phyloP scores from a whole-genome alignment of 2,888 invertebrate species.

The Nasonia oneida region DNA sequence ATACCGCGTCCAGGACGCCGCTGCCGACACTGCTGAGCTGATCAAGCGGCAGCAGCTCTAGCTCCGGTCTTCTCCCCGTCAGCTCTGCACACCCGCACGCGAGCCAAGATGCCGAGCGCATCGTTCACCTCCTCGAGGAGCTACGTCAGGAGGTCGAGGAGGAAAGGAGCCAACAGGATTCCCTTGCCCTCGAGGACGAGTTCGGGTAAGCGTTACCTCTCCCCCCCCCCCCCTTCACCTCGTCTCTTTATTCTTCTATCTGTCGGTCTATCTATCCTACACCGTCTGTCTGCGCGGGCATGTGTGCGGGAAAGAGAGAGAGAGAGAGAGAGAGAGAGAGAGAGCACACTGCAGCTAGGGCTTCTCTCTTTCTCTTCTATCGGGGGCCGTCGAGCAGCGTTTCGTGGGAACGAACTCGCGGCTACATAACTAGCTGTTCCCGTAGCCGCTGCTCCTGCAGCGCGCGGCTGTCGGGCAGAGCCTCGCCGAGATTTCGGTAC shows the following conservation, averaged over 20 bases:
- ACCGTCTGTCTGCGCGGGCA: constrained; percentile 55
- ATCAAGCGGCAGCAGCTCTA: not conserved
- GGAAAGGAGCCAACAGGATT: constrained; percentile 94
- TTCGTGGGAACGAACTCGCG: constrained; percentile 25
- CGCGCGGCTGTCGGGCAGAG: constrained; percentile 18
- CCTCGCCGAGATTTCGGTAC: constrained; percentile 17
- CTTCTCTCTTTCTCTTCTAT: not conserved
- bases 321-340: not conserved
- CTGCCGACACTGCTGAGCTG: not conserved
- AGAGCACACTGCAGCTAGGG: constrained; percentile 10
- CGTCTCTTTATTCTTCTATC: constrained; percentile 8
- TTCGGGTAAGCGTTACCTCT: constrained; percentile 83
- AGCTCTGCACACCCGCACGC: not conserved
- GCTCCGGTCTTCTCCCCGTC: not conserved
- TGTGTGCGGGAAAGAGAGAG: constrained; percentile 15
- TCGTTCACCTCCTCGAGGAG: constrained; percentile 96
- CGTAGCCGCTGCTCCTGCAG: not conserved
- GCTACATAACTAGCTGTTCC: not conserved
- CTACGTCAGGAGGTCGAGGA: constrained; percentile 94
- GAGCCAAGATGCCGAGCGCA: constrained; percentile 94
- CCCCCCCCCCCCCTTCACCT: constrained; percentile 34
- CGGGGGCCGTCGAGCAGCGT: not conserved
- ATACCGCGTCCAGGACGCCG: not conserved
- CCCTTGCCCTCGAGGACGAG: constrained; percentile 90
- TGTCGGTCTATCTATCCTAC: not conserved